Conservation (phyloP, 2,113 vertebrate species). For the Pituophis catenifer region DNA sequence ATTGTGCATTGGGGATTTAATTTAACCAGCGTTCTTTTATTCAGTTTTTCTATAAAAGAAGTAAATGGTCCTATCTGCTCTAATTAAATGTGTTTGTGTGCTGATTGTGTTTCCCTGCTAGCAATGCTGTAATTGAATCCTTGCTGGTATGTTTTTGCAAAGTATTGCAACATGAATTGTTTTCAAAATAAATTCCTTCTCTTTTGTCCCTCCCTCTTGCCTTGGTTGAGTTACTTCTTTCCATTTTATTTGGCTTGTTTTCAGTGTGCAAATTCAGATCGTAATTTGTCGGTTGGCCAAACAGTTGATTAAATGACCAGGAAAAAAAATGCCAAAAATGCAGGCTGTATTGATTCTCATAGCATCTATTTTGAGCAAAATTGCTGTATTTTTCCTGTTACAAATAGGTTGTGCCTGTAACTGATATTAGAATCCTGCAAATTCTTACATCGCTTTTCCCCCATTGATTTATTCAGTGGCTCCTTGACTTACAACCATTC, state of each 20-base stretch:
- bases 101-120: not conserved
- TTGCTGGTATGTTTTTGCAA: not conserved
- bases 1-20: not conserved
- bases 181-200: not conserved
- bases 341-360: not conserved
- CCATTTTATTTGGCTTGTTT: not conserved
- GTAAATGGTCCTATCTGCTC: not conserved
- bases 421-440: not conserved
- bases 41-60: not conserved
- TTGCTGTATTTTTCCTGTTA: not conserved
- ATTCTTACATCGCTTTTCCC: not conserved
- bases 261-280: not conserved
- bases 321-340: not conserved
- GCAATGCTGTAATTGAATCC: not conserved
- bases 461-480: not conserved
- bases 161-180: not conserved
- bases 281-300: not conserved
- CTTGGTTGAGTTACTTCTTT: not conserved
- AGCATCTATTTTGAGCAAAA: not conserved
- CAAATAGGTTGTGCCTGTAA: not conserved
- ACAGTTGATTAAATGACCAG: not conserved
- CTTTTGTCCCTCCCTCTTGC: not conserved
- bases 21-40: not conserved
- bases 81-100: not conserved
- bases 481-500: not conserved